phyloP scores from a whole-genome alignment of 2,797 vertebrate genomes.

The Staurois parvus region DNA sequence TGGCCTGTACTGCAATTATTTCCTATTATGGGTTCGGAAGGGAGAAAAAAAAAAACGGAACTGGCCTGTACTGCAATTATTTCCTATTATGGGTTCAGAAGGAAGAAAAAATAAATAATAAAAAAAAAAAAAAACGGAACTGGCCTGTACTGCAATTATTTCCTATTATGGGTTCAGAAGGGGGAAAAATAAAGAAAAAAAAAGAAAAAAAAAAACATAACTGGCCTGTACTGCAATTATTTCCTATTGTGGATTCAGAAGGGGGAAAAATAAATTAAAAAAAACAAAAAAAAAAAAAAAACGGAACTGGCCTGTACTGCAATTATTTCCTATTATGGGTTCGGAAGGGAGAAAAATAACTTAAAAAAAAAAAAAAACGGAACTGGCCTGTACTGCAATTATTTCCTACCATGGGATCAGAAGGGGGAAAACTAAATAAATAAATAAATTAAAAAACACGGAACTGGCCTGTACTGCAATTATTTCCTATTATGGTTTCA shows the following conservation, averaged over 20 bases:
- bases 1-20: constrained; percentile 53
- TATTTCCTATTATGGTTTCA: constrained; percentile 50
- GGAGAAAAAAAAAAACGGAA: constrained; percentile 4
- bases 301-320: constrained; percentile 43
- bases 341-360: neutral
- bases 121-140: constrained; percentile 32
- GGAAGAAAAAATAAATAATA: neutral
- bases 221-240: constrained; percentile 53
- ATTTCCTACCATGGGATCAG: constrained; percentile 47
- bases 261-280: no score
- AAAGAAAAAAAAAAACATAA: neutral
- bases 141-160: constrained; percentile 53
- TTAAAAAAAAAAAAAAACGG: constrained; percentile 27
- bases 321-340: constrained; percentile 55
- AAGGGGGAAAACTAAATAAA: neutral
- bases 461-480: constrained; percentile 47
- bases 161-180: constrained; percentile 45
- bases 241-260: constrained; percentile 42
- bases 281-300: no score
- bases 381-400: constrained; percentile 49
- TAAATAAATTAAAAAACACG: no score
- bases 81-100: constrained; percentile 44
- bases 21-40: constrained; percentile 45
- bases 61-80: constrained; percentile 53
- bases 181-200: no score